Base-by-base conservation (phyloP, 2,797 vertebrate species). In the Characodon lateralis region DNA sequence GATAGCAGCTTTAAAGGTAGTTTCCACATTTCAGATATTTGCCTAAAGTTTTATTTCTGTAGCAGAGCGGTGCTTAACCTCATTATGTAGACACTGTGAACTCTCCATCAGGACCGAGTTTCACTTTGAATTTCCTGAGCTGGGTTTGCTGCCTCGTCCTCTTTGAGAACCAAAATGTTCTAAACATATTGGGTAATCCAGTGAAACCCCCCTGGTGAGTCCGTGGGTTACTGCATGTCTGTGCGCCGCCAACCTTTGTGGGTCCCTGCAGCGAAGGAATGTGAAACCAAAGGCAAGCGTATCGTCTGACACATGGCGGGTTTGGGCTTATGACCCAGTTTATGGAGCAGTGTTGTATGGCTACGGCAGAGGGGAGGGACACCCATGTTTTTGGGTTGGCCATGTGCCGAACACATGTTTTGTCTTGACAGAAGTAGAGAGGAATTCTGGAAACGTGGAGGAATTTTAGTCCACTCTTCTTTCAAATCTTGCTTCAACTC, bases 291-390 rank as follows among this genome's bases (percentile, higher is more conserved):
- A 94, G 89, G 87, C 81, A 50, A 78, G 82, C 78, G 80, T 59
- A 86, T 92, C 84, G 6, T 89, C 81, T 90, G 91, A 94, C 93
- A 94, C 91, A 94, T 94, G 92, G 92, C 85, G 83, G 79, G 89
- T 89, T 91, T 92, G 85, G 87, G 92, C 92, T 85, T 91, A 66
- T 95, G 93, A 94, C 93, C 92, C 91, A 95, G 82, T 93, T 93
- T 90, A 85, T 88, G 86, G 83, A 79, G 72, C 72, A 81, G 86
- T 55, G 83, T 80, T 81, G 79, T 76, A 74, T 59, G 20, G 79
- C 75, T 81, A 83, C 79, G 31, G 48, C 50, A 14, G 46, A 59
- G 41, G 76, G 58, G 83, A 74, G 77, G 86, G 71, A 76, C 81
- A 74, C 84, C 85, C 65, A 48, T 91, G 59, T 35, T 63, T 20